Evolutionary conservation across 92 coral and sea anemone species (phyloP).

Genomic region (Palythoa grandis): DNA sequence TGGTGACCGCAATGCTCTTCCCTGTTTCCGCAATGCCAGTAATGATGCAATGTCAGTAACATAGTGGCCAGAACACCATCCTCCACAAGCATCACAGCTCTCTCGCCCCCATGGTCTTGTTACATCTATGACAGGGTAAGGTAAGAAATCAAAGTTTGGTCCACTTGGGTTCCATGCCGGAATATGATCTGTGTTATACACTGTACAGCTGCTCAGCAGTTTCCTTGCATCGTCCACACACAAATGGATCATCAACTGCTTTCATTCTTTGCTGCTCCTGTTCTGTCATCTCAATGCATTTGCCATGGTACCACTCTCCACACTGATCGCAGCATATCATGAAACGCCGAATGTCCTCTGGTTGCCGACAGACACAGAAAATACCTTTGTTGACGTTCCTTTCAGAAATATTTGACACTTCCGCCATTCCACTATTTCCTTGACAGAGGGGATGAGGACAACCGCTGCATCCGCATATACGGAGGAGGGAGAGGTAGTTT

Average conservation of each 20-base stretch:
- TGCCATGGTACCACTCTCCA: slow-evolving; percentile 69
- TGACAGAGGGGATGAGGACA: slow-evolving; percentile 56
- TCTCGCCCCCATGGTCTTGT: slow-evolving; percentile 64
- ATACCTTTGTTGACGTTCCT: slow-evolving; percentile 42
- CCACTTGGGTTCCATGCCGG: slow-evolving; percentile 69
- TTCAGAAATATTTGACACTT: slow-evolving; percentile 3
- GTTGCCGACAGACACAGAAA: slow-evolving; percentile 57
- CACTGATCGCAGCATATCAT: slow-evolving; percentile 64
- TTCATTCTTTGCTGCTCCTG: slow-evolving; percentile 43
- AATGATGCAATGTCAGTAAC: slow-evolving; percentile 63
- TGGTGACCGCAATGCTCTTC: slow-evolving; percentile 48
- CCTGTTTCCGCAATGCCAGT: slow-evolving; percentile 55
- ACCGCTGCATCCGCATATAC: slow-evolving; percentile 42
- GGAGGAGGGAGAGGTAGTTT: slow-evolving; percentile 51
- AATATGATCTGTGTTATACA: slow-evolving; percentile 39
- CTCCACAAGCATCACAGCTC: slow-evolving; percentile 55
- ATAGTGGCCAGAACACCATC: slow-evolving; percentile 68
- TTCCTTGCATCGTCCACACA: slow-evolving; percentile 50
- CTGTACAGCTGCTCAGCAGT: slow-evolving; percentile 49
- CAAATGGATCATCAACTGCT: slow-evolving; percentile 50
- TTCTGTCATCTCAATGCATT: slow-evolving; percentile 56
- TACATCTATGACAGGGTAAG: slow-evolving; percentile 67
- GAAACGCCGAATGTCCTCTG: slow-evolving; percentile 40
- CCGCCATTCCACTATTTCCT: neutral
- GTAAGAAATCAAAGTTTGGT: slow-evolving; percentile 64